Base-by-base conservation (phyloP, 2,888 invertebrate genomes). In the Drosophila engyochracea region DNA sequence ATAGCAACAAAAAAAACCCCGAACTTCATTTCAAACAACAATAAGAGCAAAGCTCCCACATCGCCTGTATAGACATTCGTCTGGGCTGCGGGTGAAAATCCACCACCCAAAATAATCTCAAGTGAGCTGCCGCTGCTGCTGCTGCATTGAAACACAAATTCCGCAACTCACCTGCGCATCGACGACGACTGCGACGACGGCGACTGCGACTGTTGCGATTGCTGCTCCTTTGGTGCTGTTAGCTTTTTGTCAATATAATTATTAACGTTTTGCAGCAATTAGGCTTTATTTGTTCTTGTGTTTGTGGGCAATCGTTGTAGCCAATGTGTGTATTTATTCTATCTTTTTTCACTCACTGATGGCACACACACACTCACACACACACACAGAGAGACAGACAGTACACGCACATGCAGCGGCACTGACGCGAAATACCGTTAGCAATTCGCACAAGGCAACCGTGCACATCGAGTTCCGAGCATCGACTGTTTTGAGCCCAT, bases 391-490 rank as follows among this genome's bases (percentile, higher is more conserved):
- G 74, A 54, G 73, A 72, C 76, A 62, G 61, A 63, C 68, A 60
- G 78, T 63, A 73, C 73, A 71, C 85, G 79, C 77, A 85, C 81
- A 89, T 80, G 85, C 83, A 89, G 83, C 81, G 78, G 78, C 68
- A 80, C 62, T 75, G 58, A 68, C 71, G 69, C 79, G 74, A 76
- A 69, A 71, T 73, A 76, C 76, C 74, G 73, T 81, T 76, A 75
- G 71, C 73, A 68, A 61, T 54, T 37, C 39, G 60, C 69, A 73
- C 60, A 60, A 73, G 59, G 54, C 81, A 86, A 61, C 84, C 82
- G 85, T 76, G 72, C 90, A 79, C 88, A 78, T 76, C 81, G 70
- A 86, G 85, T 85, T 83, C 82, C 83, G 85, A 89, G 74, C 83
- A 82, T 85, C 86, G 88, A 91, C 88, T 91, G 81, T 63, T 67